These are phyloP conservation scores for Antennarius maculatus DNA, from an alignment of 2,797 vertebrate species.

Conservation along the genomic window DNA sequence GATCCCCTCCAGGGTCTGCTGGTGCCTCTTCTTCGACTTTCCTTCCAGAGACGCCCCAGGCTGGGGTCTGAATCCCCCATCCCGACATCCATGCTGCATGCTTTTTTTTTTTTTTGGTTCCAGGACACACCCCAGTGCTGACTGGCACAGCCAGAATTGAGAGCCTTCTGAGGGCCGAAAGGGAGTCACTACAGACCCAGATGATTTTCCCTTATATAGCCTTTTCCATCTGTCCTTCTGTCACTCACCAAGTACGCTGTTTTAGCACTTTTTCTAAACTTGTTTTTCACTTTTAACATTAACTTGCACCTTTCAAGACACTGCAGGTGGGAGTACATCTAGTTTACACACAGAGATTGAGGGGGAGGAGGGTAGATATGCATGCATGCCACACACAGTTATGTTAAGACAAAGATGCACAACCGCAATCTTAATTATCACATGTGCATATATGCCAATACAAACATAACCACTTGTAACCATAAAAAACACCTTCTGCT, in stretches of 20 bases:
- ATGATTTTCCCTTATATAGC: conserved; percentile 48
- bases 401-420: conserved; percentile 31
- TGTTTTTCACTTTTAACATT: conserved; percentile 42
- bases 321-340: conserved; percentile 48
- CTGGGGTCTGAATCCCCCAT: conserved; percentile 53
- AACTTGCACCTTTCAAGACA: conserved; percentile 31
- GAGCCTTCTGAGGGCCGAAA: conserved; percentile 43
- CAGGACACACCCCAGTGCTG: conserved; percentile 57
- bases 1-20: conserved; percentile 72
- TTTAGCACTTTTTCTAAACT: conserved; percentile 17
- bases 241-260: conserved; percentile 17
- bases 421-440: conserved; percentile 17
- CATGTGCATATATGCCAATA: conserved; percentile 47
- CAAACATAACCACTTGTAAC: conserved; percentile 44
- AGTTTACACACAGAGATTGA: conserved; percentile 16
- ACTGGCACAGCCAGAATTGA: conserved; percentile 43
- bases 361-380: conserved; percentile 1
- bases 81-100: conserved; percentile 55
- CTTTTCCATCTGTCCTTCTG: conserved; percentile 22
- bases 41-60: conserved; percentile 59
- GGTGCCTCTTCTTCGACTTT: conserved; percentile 56
- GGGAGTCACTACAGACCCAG: conserved; percentile 45
- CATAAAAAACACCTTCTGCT: conserved; percentile 43
- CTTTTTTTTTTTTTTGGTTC: conserved; percentile 30
- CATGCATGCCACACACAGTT: conserved; percentile 40